phyloP scores from a whole-genome alignment of 2,888 invertebrate species.

The Dimorphilus gyrociliatus region DNA sequence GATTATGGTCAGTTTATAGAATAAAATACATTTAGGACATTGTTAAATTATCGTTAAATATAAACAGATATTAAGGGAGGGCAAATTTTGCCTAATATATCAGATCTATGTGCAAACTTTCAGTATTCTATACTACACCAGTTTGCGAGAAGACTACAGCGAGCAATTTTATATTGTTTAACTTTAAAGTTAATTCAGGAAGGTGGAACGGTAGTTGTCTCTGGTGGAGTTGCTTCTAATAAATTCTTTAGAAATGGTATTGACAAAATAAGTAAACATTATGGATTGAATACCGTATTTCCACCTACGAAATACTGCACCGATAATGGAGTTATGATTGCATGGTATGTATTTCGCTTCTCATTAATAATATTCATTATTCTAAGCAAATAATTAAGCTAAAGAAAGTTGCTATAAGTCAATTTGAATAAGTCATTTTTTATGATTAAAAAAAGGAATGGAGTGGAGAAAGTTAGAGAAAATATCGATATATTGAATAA shows the following conservation, averaged over 20 bases:
- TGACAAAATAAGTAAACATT: conserved; percentile 48
- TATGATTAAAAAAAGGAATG: too few relatives aligned
- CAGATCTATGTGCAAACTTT: conserved; percentile 69
- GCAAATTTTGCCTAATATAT: conserved; percentile 53
- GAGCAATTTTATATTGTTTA: conserved; percentile 55
- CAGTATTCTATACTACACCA: conserved; percentile 58
- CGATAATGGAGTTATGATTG: conserved; percentile 97
- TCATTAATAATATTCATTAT: not conserved
- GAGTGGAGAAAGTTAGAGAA: conserved; percentile 55
- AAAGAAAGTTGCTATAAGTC: too few relatives aligned
- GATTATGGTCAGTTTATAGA: conserved; percentile 16
- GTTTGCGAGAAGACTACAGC: conserved; percentile 60
- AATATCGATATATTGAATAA: conserved; percentile 42
- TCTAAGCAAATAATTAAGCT: too few relatives aligned
- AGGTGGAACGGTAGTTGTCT: conserved; percentile 49
- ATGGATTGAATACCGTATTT: conserved; percentile 46
- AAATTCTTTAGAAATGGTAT: conserved; percentile 57
- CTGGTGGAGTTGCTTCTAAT: conserved; percentile 93
- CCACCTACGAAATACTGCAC: conserved; percentile 75
- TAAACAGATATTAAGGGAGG: conserved; percentile 16
- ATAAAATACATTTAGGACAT: too few relatives aligned
- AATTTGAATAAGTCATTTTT: too few relatives aligned
- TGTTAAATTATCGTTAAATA: too few relatives aligned
- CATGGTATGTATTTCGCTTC: conserved; percentile 48
- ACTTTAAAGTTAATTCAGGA: conserved; percentile 47